phyloP scores from a whole-genome alignment of 2,888 invertebrate species.

The Phaonia tiefii region DNA sequence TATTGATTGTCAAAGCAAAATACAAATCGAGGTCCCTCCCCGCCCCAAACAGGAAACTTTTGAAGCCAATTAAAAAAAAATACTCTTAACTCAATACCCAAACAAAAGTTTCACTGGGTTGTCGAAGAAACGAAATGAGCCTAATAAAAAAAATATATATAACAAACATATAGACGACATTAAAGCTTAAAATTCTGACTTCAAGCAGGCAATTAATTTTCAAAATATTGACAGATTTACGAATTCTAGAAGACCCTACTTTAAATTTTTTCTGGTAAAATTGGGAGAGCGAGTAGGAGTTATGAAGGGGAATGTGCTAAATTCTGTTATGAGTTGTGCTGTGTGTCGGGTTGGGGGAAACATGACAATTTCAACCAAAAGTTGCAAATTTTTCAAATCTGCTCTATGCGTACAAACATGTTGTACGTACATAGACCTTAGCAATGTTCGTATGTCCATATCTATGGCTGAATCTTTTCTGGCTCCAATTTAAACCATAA shows the following conservation, averaged over 20 bases:
- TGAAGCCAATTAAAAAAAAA: not conserved
- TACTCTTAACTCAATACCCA: not conserved
- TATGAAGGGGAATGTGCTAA: not conserved
- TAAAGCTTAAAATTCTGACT: conserved; percentile 20
- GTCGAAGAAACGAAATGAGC: not conserved
- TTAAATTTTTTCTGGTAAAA: not conserved
- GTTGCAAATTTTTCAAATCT: conserved; percentile 33
- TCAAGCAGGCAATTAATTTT: conserved; percentile 18
- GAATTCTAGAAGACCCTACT: not conserved
- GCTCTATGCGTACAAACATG: not conserved
- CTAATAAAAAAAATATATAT: not conserved
- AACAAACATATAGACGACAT: not conserved
- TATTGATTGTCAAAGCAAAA: conserved; percentile 19
- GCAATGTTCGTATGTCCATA: conserved; percentile 2
- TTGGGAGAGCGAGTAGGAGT: not conserved
- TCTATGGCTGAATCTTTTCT: not conserved
- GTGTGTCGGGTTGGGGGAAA: not conserved
- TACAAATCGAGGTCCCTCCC: not conserved
- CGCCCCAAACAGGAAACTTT: not conserved
- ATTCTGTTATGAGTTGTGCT: not conserved
- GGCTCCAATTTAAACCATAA: conserved; percentile 54
- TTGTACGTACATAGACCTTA: not conserved
- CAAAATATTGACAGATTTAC: conserved; percentile 29
- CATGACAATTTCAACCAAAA: conserved; percentile 31
- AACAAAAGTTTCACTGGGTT: conserved; percentile 4